A percentile compares a stretch with the other conserved stretches of the same genome.
Evolutionary conservation across 2,797 vertebrate genomes (phyloP).

Genomic region (Ceyx erithaca): DNA sequence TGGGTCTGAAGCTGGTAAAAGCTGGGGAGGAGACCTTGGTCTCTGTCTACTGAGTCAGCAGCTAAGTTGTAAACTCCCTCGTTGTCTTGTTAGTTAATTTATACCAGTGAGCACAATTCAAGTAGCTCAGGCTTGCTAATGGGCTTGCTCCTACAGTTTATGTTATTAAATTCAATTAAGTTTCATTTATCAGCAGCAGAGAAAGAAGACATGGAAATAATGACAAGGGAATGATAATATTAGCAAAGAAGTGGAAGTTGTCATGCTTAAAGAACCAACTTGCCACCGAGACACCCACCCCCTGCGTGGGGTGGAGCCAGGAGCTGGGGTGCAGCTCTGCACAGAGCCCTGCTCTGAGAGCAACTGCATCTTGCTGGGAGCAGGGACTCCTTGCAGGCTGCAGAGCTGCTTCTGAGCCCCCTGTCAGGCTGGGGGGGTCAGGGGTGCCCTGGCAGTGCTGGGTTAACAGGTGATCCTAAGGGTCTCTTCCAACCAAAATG

Average conservation of each 20-base stretch:
- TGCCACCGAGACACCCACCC: not conserved
- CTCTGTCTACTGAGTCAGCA: not conserved
- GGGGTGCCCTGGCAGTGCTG: no score
- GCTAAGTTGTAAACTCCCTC: not conserved
- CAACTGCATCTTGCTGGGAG: not conserved
- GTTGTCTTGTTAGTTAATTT: not conserved
- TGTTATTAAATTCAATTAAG: slow-evolving; percentile 19
- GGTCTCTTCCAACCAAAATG: not conserved
- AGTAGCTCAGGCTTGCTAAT: not conserved
- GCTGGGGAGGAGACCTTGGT: not conserved
- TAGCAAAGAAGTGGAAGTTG: not conserved
- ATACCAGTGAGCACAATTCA: accelerated
- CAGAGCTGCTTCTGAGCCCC: not conserved
- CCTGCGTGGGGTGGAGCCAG: not conserved
- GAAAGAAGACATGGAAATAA: not conserved
- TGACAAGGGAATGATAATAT: not conserved
- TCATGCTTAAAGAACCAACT: slow-evolving; percentile 4
- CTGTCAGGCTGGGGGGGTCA: not conserved
- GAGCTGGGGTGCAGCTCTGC: not conserved
- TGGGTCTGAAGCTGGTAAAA: not conserved
- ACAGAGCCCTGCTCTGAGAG: not conserved
- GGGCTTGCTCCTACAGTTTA: not conserved
- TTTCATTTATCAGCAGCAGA: not conserved
- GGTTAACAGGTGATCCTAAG: not conserved
- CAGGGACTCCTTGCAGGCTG: accelerated